Conservation (phyloP, 30 jellyfish, hydroid and myxozoan genomes). For the Hydractinia echinata region DNA sequence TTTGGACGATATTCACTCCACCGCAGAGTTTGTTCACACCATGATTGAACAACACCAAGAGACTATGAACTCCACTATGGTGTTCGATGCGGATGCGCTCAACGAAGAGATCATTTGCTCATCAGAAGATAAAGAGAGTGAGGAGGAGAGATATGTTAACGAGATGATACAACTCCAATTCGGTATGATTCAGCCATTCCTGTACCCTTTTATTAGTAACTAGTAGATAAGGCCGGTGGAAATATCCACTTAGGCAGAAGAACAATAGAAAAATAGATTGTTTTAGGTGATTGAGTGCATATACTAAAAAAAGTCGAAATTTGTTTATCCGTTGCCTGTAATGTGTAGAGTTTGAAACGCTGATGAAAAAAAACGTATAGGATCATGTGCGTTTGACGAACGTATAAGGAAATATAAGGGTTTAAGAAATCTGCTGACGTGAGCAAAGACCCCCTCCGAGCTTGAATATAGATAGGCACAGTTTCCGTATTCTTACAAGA, state of each 20-base stretch:
- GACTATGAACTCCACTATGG: not conserved
- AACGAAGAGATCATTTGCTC: constrained; percentile 13
- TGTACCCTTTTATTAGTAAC: too few species aligned
- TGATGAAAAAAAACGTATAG: too few species aligned
- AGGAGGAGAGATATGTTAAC: constrained; percentile 30
- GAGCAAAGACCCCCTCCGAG: not conserved
- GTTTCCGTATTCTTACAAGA: not conserved
- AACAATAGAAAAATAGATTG: too few species aligned
- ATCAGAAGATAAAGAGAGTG: constrained; percentile 1
- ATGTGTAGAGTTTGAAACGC: too few species aligned
- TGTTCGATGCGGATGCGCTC: not conserved
- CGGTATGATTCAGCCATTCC: constrained; percentile 39
- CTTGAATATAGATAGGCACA: not conserved
- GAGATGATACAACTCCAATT: constrained; percentile 71
- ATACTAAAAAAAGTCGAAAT: not conserved
- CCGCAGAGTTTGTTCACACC: constrained; percentile 47
- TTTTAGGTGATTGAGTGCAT: too few species aligned
- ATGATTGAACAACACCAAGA: constrained; percentile 42
- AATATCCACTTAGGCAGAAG: too few species aligned
- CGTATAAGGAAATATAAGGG: too few species aligned
- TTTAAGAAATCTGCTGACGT: too few species aligned
- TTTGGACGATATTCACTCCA: constrained; percentile 51
- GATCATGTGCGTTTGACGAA: too few species aligned
- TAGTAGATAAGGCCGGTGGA: too few species aligned
- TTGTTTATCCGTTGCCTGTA: not conserved